phyloP scores from a whole-genome alignment of 1,140 invertebrate genomes.

The Holcopasites calliopsidis region DNA sequence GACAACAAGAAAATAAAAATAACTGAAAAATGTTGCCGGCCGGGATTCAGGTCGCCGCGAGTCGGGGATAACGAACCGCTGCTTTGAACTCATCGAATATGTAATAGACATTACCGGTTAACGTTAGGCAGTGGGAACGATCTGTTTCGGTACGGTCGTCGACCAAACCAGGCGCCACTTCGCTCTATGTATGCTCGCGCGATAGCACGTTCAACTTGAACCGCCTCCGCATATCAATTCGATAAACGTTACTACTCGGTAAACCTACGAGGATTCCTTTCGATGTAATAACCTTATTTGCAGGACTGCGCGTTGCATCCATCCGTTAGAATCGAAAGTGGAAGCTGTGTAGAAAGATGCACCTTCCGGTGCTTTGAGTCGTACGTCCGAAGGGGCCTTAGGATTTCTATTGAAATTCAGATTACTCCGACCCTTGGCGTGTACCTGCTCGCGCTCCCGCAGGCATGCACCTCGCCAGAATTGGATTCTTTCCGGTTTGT shows the following conservation, averaged over 20 bases:
- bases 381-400: background rate
- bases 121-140: conserved; percentile 31
- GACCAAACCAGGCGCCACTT: too few species aligned
- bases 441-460: background rate
- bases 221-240: background rate
- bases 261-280: background rate
- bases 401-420: background rate
- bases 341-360: too few species aligned
- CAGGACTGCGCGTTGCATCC: background rate
- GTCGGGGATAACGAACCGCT: conserved; percentile 19
- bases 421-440: background rate
- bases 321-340: background rate
- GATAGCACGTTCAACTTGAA: background rate
- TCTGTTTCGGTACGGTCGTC: background rate
- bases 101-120: conserved; percentile 33
- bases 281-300: background rate
- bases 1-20: conserved; percentile 5
- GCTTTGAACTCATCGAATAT: conserved; percentile 34
- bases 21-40: background rate
- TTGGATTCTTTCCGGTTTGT: background rate
- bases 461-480: background rate
- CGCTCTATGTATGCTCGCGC: background rate
- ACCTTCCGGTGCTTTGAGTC: background rate
- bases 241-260: background rate
- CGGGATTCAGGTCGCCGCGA: conserved; percentile 25